phyloP scores from a whole-genome alignment of 1,140 invertebrate genomes.

The Drosophila bipectinata region DNA sequence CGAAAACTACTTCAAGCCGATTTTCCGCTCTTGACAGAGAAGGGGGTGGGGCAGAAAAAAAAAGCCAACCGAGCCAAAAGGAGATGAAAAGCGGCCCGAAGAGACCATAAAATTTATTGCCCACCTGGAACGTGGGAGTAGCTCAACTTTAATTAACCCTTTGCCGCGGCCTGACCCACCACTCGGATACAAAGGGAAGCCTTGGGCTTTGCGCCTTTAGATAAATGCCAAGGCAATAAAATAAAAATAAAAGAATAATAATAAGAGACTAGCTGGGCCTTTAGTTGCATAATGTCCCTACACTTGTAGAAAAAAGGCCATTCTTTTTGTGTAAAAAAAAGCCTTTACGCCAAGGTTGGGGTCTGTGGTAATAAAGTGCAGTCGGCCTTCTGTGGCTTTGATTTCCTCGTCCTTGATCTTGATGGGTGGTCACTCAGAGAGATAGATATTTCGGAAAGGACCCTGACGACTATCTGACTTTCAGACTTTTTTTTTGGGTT shows the following conservation, averaged over 20 bases:
- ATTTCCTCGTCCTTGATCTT: slow-evolving; percentile 51
- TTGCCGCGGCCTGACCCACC: slow-evolving; percentile 15
- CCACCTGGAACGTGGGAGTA: slow-evolving; percentile 42
- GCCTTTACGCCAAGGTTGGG: slow-evolving; percentile 17
- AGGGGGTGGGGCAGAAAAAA: not conserved
- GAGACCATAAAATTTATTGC: slow-evolving; percentile 57
- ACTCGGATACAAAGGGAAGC: slow-evolving; percentile 36
- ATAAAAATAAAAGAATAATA: slow-evolving; percentile 13
- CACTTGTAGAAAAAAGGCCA: slow-evolving; percentile 9
- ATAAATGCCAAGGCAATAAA: slow-evolving; percentile 36
- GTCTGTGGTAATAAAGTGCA: slow-evolving; percentile 32
- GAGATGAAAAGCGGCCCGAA: slow-evolving; percentile 6
- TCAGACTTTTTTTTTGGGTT: slow-evolving; percentile 2
- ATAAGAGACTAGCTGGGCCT: slow-evolving; percentile 11
- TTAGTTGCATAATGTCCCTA: slow-evolving; percentile 40
- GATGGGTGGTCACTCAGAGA: slow-evolving; percentile 26
- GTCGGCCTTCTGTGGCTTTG: slow-evolving; percentile 35
- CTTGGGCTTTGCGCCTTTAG: slow-evolving; percentile 26
- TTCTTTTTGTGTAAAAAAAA: not conserved
- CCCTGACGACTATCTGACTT: slow-evolving; percentile 46
- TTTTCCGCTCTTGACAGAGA: slow-evolving; percentile 8
- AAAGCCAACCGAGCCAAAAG: not conserved
- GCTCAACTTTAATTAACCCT: slow-evolving; percentile 59
- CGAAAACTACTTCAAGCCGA: slow-evolving; percentile 22
- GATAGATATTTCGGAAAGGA: not conserved